Conservation (phyloP, 1,140 invertebrate species). For the Neodiprion pinetum region DNA sequence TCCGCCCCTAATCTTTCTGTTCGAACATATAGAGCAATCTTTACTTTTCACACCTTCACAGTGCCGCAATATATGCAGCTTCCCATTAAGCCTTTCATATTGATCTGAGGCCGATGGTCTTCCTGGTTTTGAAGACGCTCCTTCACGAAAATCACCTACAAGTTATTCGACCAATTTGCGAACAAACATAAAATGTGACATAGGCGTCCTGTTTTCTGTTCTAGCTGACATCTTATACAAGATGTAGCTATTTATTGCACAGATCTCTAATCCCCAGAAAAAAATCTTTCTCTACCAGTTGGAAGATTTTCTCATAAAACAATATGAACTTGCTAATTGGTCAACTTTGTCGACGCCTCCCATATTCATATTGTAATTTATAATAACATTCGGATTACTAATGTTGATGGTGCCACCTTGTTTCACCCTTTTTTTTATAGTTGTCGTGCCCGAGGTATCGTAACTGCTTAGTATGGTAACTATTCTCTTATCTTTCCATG, state of each 20-base stretch:
- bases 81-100: conserved; percentile 23
- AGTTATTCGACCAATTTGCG: conserved; percentile 24
- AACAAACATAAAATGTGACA: conserved; percentile 11
- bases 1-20: conserved; percentile 6
- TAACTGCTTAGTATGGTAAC: conserved; percentile 29
- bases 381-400: conserved; percentile 33
- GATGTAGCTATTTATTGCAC: conserved; percentile 27
- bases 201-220: conserved; percentile 16
- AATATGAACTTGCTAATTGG: conserved; percentile 40
- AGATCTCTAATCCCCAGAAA: conserved; percentile 32
- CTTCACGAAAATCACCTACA: conserved; percentile 20
- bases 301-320: conserved; percentile 38
- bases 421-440: conserved; percentile 17
- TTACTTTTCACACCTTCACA: conserved; percentile 14
- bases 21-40: conserved; percentile 15
- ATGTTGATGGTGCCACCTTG: conserved; percentile 12
- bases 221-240: conserved; percentile 20
- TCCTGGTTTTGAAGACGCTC: conserved; percentile 22
- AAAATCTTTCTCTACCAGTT: conserved; percentile 40
- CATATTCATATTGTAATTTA: conserved; percentile 42
- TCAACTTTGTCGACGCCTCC: conserved; percentile 41
- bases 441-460: conserved; percentile 17
- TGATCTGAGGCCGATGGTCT: conserved; percentile 15
- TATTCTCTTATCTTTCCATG: conserved; percentile 34
- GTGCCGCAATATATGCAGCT: conserved; percentile 20